Evolutionary conservation across 2,113 vertebrate genomes (phyloP).

Genomic region (Morone chrysops): DNA sequence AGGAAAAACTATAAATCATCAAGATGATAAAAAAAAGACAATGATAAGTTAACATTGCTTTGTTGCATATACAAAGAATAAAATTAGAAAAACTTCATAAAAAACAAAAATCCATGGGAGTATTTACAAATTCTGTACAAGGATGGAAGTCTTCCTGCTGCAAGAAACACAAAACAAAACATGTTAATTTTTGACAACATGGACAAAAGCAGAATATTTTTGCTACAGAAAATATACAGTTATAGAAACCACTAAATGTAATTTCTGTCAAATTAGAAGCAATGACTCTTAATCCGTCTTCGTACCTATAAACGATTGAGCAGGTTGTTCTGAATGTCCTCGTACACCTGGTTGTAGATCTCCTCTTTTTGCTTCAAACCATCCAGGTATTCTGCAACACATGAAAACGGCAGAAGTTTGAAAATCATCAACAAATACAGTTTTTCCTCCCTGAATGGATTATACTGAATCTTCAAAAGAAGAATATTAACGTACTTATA

Average conservation of each 20-base stretch:
- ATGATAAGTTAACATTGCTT: slow-evolving; percentile 79
- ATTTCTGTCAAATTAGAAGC: background rate
- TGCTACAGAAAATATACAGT: background rate
- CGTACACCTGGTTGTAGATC: slow-evolving; percentile 83
- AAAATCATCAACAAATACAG: background rate
- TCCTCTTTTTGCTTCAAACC: slow-evolving; percentile 85
- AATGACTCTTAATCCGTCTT: background rate
- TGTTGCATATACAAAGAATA: slow-evolving; percentile 50
- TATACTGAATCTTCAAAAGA: background rate
- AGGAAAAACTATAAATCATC: slow-evolving; percentile 6
- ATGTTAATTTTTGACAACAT: background rate
- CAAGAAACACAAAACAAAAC: slow-evolving; percentile 52
- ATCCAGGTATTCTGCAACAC: slow-evolving; percentile 81
- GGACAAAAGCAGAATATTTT: background rate
- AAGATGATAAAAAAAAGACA: slow-evolving; percentile 53
- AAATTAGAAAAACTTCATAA: slow-evolving; percentile 31
- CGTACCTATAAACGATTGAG: slow-evolving; percentile 88
- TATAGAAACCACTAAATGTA: background rate
- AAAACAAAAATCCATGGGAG: slow-evolving; percentile 41
- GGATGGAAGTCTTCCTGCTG: slow-evolving; percentile 74
- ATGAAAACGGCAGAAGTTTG: background rate
- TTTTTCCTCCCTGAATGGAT: background rate
- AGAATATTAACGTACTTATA: slow-evolving; percentile 74
- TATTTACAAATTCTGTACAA: slow-evolving; percentile 86
- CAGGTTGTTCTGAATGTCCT: slow-evolving; percentile 86